Conservation (phyloP, 2,113 vertebrate genomes). For the Taxidea taxus region DNA sequence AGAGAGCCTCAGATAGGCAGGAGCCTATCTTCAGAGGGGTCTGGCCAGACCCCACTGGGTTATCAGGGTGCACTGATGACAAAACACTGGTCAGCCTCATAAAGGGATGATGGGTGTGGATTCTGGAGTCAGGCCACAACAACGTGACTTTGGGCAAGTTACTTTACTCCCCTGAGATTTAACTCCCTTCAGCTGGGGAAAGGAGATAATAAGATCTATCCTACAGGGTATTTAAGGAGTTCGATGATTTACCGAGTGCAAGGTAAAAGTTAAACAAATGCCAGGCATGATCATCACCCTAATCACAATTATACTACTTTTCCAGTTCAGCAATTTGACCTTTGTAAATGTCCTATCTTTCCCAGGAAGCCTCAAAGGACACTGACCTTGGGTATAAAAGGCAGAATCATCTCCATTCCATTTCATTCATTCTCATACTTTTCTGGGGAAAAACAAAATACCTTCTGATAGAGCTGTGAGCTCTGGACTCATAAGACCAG, state of each 20-base stretch:
- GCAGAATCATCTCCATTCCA: neutral
- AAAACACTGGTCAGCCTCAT: neutral
- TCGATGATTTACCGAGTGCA: neutral
- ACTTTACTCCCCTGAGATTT: neutral
- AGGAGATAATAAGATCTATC: neutral
- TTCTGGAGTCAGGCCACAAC: neutral
- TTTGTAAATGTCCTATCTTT: neutral
- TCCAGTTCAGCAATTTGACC: neutral
- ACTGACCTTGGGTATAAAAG: neutral
- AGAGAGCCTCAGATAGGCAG: neutral
- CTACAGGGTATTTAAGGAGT: neutral
- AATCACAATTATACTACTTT: neutral
- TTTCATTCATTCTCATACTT: neutral
- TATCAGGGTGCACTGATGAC: neutral
- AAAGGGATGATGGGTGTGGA: fast-evolving
- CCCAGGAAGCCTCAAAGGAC: neutral
- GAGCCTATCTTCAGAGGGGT: neutral
- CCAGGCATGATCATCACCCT: neutral
- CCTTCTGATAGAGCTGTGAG: neutral
- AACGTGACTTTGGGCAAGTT: neutral
- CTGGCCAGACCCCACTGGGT: neutral
- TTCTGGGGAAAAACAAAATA: neutral
- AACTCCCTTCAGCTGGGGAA: neutral
- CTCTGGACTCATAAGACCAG: neutral
- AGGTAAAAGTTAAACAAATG: neutral